Base-by-base conservation (phyloP, 2,888 invertebrate genomes). In the Cryptocephalus moraei region DNA sequence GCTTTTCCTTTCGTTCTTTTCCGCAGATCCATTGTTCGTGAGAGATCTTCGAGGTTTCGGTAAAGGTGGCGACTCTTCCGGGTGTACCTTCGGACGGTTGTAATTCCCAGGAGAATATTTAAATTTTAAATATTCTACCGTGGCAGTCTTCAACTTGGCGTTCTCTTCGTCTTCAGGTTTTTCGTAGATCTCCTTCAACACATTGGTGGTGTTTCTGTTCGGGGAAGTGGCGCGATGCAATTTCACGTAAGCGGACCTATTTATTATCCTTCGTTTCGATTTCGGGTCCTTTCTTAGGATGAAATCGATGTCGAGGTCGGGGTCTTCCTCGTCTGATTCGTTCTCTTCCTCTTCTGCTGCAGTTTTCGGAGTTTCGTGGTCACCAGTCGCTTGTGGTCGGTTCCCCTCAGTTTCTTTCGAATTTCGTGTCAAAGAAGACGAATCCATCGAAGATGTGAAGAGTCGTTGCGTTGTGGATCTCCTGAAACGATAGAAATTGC, bases 71-170 rank as follows among this genome's bases (percentile, higher is more conserved):
- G 22, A 22, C 3, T 22, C 22, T 4, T 22, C 22, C 22, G 22
- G 22, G 22, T 22, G 22, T 34, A 58, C 38, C 41, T 48, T 51
- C 12, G 58, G 51, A 40, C 43, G 48, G 22, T 41, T 50, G 42
- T 32, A 36, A 36, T 36, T 12, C 8, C 43, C 55, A 22, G 66
- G 63, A 1, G 65, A 62, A 55, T 64, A 65, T 51, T 62, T 64
- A 41, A 36, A 6, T 12, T 36, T 36, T 6, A 36, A 12, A 6
- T n/a, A 11, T 36, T 36, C 12, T 36, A 36, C 12, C 4, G 36
- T 36, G 12, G n/a, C 36, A 11, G 11, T 36, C 11, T 2, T 36
- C 6, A n/a, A 11, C 42, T 52, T n/a, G 36, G n/a, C n/a, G 36
- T 22, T 42, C 33, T 42, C 42, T 11, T 32, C 32, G 10, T 22